Conservation (phyloP, 2,113 vertebrate genomes). For the Lota lota region DNA sequence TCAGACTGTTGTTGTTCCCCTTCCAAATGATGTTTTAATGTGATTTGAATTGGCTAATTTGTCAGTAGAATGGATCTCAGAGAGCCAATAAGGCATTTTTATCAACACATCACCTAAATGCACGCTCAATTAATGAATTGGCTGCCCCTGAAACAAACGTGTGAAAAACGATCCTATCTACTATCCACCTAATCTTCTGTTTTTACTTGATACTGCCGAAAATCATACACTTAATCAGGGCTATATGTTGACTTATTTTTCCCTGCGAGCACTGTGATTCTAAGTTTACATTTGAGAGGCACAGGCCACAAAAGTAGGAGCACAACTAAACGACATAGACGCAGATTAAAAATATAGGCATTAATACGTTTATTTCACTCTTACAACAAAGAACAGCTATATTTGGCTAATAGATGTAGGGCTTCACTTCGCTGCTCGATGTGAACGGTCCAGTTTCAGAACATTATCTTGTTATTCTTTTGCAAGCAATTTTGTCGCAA, state of each 20-base stretch:
- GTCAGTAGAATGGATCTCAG: slow-evolving; percentile 1
- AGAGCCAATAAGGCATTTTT: neutral
- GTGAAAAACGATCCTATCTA: neutral
- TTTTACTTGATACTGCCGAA: neutral
- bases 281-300: too few relatives aligned
- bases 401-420: too few relatives aligned
- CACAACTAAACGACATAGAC: too few relatives aligned
- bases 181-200: neutral
- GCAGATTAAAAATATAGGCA: too few relatives aligned
- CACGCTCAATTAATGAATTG: neutral
- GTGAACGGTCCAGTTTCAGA: too few relatives aligned
- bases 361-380: too few relatives aligned
- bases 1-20: neutral
- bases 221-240: neutral
- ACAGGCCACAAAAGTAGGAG: too few relatives aligned
- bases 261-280: too few relatives aligned
- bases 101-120: neutral
- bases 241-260: neutral
- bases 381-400: too few relatives aligned
- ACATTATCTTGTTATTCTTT: too few relatives aligned
- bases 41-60: slow-evolving; percentile 8
- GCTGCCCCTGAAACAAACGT: neutral
- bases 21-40: slow-evolving; percentile 8
- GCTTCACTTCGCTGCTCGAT: too few relatives aligned
- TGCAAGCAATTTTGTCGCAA: too few relatives aligned